Evolutionary conservation across 2,113 vertebrate genomes (phyloP), one percentile per base, ranked within the genome.

Genomic region (Empidonax alnorum): DNA sequence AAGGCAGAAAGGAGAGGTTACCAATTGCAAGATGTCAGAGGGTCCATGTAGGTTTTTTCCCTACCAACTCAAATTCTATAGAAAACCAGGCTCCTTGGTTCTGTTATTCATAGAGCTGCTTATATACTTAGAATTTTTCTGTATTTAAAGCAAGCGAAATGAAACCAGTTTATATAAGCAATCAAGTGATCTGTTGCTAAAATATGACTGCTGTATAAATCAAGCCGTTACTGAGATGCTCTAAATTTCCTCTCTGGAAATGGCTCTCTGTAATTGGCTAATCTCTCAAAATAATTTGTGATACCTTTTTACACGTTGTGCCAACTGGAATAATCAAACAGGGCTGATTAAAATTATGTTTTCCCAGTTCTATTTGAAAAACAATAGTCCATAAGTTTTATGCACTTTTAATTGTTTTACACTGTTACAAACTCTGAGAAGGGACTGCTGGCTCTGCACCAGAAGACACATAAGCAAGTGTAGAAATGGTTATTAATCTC

Each of bases 261-360:
- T 83, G 67, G 77, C 67, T 91, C 56, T 94, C 30, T 77, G 41
- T 96, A 95, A 94, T 90, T 94, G 92, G 87, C 63, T 86, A 90
- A 96, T 96, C 68, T 95, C 82, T 85, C 90, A 96, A 71, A 96
- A 96, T 95, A 95, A 97, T 96, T 96, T 96, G 87, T 91, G 84
- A 74, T 87, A 77, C 61, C 55, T 67, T 95, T 93, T 95, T 75
- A 90, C 22, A 71, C 47, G 8, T 90, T 81, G 76, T 93, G 76
- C 90, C 94, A 90, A 77, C 72, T 93, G 83, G 47, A 86, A 90
- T 90, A 91, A 90, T 93, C 92, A 93, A 91, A 90, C 20, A 71
- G 68, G 49, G 10, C 65, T 93, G 92, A 81, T 93, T 59, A 84
- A 96, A 93, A 68, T 84, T 47, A 77, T 61, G 18, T n/a, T 67